Conservation (phyloP, 2,888 invertebrate species). For the Sesia bembeciformis region DNA sequence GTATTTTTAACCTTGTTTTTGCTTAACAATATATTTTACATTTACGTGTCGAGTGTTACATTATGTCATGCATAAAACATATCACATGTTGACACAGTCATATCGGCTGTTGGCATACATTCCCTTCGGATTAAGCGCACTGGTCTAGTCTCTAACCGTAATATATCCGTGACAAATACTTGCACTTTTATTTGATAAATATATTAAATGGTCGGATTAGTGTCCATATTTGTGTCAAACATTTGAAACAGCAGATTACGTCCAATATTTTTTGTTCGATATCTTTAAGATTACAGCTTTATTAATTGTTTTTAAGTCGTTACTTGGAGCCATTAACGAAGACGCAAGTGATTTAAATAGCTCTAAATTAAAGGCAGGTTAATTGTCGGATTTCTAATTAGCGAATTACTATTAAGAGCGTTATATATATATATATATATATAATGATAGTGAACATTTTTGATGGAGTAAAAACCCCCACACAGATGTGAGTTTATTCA, state of each 20-base stretch:
- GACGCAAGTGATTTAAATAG: too few species aligned
- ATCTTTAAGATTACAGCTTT: too few species aligned
- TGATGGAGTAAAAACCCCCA: neutral
- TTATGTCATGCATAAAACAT: neutral
- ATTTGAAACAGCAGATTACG: neutral
- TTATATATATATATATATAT: too few species aligned
- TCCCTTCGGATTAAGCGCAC: constrained; percentile 31
- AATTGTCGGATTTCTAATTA: too few species aligned
- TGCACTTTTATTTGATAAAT: constrained; percentile 29
- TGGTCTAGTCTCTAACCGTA: constrained; percentile 32
- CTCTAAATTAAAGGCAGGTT: too few species aligned
- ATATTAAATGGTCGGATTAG: constrained; percentile 22
- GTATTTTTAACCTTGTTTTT: too few species aligned
- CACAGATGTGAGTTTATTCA: constrained; percentile 12
- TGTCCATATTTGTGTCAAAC: constrained; percentile 5
- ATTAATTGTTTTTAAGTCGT: too few species aligned
- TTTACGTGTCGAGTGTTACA: too few species aligned
- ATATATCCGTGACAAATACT: constrained; percentile 27
- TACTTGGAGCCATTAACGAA: too few species aligned
- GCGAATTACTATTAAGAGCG: too few species aligned
- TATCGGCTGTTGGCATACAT: constrained; percentile 26
- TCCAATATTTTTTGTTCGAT: neutral
- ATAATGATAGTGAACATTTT: too few species aligned
- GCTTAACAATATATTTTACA: too few species aligned
- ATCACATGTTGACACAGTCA: neutral